Evolutionary conservation across 2,113 vertebrate genomes (phyloP).

Genomic region (Nesoenas mayeri): DNA sequence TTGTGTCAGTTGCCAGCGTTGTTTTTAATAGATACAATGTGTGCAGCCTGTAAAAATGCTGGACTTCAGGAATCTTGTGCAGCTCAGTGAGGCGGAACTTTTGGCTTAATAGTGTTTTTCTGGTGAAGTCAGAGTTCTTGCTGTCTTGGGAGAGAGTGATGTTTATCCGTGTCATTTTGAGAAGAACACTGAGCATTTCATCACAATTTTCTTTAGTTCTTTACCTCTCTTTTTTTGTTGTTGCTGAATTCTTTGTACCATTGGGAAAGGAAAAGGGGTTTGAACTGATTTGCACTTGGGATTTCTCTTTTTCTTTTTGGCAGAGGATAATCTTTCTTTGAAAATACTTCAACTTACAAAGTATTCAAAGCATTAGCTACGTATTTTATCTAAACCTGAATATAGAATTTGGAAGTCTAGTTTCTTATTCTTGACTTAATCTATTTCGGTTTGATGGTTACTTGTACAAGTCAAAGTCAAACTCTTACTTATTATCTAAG

Average conservation of each 20-base stretch:
- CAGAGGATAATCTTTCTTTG: neutral
- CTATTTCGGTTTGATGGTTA: neutral
- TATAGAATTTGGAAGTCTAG: neutral
- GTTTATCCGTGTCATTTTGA: neutral
- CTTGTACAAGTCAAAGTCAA: neutral
- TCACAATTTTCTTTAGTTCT: neutral
- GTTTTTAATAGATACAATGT: neutral
- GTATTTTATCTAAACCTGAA: neutral
- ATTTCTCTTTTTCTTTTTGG: neutral
- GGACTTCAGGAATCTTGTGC: neutral
- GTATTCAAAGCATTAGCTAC: neutral
- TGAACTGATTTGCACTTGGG: neutral
- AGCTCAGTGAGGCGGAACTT: neutral
- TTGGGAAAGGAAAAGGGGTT: neutral
- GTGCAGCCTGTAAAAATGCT: neutral
- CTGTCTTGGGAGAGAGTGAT: neutral
- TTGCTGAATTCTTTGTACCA: neutral
- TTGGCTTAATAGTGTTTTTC: neutral
- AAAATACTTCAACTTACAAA: neutral
- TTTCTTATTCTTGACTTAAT: constrained; percentile 33
- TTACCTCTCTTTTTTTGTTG: neutral
- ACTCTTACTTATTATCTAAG: constrained; percentile 24
- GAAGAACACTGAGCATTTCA: neutral
- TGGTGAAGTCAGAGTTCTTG: neutral
- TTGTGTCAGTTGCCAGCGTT: neutral